Base-by-base conservation (phyloP, 2,888 invertebrate species). In the Hydriomena furcata region DNA sequence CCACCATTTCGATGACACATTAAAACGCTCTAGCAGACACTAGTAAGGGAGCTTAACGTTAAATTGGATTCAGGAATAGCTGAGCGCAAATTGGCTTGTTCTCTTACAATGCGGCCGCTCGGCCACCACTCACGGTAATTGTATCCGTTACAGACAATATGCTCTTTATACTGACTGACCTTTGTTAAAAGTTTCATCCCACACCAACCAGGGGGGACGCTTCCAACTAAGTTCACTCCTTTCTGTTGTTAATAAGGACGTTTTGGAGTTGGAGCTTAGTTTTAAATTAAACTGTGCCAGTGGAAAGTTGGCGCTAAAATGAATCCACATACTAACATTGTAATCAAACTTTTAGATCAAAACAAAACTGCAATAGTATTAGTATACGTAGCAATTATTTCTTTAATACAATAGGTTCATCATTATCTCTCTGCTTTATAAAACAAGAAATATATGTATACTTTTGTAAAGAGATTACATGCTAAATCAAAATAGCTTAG, bases 91-190 rank as follows among this genome's bases (percentile, higher is more conserved):
- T 76, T 73, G 68, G 61, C 66, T 62, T 64, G 66, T 63, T 61
- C 66, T 63, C 48, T 59, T 52, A 59, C 67, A 73, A 72, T 68
- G 63, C 63, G 58, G 56, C 58, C 54, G 66, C 64, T 66, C 71
- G 66, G 66, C 69, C 71, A 67, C 52, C 57, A 55, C 57, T 56
- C 63, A 56, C 63, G 48, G 71, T 82, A 82, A 82, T 82, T 81
- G 76, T 79, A 73, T 82, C 82, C 82, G 82, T 65, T 74, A 66
- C 69, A 70, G 73, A 66, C 71, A 66, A 71, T 70, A 62, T 66
- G 62, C 66, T 63, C 58, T 58, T 61, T 64, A 56, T 56, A 58
- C 59, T 66, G 59, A 53, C 38, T 58, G 64, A 62, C 63, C 73
- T 70, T 71, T 71, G 66, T 61, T 58, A 56, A 54, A 48, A 61